phyloP scores from a whole-genome alignment of 2,888 invertebrate genomes.

The Rhagonycha lutea region DNA sequence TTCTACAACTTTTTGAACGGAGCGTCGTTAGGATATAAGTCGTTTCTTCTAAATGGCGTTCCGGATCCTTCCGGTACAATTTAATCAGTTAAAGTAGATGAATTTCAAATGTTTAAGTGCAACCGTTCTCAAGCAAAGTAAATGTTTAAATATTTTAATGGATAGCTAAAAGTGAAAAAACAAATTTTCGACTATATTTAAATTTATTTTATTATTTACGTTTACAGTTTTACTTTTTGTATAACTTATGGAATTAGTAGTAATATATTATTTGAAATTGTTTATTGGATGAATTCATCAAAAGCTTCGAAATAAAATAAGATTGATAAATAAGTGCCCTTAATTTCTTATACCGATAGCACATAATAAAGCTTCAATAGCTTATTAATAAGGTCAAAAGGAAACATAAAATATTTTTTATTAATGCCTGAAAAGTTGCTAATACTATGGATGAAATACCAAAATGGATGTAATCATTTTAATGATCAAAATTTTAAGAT shows the following conservation, averaged over 20 bases:
- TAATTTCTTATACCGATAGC: neutral
- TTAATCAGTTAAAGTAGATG: slow-evolving; percentile 1
- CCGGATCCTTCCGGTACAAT: slow-evolving; percentile 1
- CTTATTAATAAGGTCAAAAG: neutral
- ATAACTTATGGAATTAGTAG: neutral
- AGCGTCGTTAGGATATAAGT: slow-evolving; percentile 2
- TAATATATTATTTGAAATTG: too few relatives aligned
- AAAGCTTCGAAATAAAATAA: too few relatives aligned
- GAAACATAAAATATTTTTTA: neutral
- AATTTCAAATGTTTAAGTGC: neutral
- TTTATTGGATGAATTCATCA: neutral
- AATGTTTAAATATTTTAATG: slow-evolving; percentile 1
- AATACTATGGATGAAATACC: neutral
- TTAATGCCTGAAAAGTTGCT: neutral
- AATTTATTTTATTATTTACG: neutral
- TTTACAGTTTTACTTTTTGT: neutral
- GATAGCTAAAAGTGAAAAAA: neutral
- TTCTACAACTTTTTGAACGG: neutral
- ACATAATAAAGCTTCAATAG: neutral
- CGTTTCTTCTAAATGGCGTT: slow-evolving; percentile 2
- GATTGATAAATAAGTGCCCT: neutral
- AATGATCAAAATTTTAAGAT: neutral
- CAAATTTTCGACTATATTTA: neutral
- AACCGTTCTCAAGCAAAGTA: neutral
- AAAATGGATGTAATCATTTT: neutral